phyloP scores from a whole-genome alignment of 2,888 invertebrate species.

The Dryobotodes eremita region DNA sequence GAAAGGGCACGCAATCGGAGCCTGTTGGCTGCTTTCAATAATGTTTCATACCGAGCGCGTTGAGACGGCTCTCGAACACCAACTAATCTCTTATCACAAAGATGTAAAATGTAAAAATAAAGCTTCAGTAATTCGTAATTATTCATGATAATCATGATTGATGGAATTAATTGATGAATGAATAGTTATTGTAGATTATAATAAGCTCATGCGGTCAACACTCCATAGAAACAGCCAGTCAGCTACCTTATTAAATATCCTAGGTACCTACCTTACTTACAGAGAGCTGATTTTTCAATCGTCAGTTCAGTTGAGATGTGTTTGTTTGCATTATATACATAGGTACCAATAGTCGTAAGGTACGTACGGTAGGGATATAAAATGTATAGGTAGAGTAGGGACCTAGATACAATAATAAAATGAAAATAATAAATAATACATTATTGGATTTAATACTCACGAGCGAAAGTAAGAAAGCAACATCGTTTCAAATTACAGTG shows the following conservation, averaged over 20 bases:
- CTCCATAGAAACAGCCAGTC: neutral
- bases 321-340: too few relatives aligned
- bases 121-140: neutral
- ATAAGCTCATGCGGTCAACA: neutral
- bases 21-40: neutral
- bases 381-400: neutral
- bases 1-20: neutral
- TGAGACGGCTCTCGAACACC: neutral
- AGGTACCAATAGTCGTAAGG: neutral
- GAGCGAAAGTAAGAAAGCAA: slow-evolving; percentile 47
- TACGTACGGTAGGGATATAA: neutral
- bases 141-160: neutral
- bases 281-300: neutral
- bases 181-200: neutral
- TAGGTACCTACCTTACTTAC: neutral
- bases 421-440: too few relatives aligned
- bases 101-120: neutral
- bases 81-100: neutral
- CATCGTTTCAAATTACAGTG: slow-evolving; percentile 41
- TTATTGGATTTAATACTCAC: slow-evolving; percentile 38
- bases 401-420: neutral
- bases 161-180: neutral
- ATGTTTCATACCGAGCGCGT: neutral
- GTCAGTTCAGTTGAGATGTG: too few relatives aligned
- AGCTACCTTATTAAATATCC: neutral